phyloP scores from a whole-genome alignment of 2,888 invertebrate species.

The Tricholauxania praeusta region DNA sequence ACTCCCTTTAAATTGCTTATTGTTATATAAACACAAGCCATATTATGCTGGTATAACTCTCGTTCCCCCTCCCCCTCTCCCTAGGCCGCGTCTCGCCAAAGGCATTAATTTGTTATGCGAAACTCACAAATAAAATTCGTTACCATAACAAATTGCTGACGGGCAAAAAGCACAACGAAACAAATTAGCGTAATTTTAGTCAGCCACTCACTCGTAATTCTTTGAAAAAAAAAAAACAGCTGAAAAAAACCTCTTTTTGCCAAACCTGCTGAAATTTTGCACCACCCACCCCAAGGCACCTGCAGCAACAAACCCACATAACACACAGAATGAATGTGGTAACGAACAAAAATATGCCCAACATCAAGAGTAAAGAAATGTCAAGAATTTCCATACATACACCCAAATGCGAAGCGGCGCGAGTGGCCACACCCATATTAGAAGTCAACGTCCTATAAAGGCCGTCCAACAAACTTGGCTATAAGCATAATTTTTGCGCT shows the following conservation, averaged over 20 bases:
- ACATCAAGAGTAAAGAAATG: not conserved
- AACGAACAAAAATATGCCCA: constrained; percentile 9
- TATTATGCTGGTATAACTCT: too few species aligned
- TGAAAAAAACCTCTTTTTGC: too few species aligned
- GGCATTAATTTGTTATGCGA: too few species aligned
- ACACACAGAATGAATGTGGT: not conserved
- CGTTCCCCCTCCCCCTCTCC: too few species aligned
- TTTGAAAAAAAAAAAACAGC: too few species aligned
- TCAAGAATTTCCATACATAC: not conserved
- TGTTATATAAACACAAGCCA: too few species aligned
- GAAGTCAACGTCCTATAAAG: too few species aligned
- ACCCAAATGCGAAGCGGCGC: too few species aligned
- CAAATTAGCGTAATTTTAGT: constrained; percentile 28
- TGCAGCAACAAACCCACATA: not conserved
- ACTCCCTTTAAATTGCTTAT: too few species aligned
- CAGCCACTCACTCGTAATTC: too few species aligned
- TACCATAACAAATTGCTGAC: constrained; percentile 4
- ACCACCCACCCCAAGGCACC: not conserved
- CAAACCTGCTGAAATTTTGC: not conserved
- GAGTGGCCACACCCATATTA: not conserved
- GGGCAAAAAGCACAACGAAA: constrained; percentile 3
- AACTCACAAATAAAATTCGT: not conserved
- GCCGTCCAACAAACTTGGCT: not conserved
- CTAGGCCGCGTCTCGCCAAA: too few species aligned
- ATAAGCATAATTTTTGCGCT: constrained; percentile 11